Evolutionary conservation across 1,140 invertebrate genomes (phyloP).

Genomic region (Drosophila lowei): DNA sequence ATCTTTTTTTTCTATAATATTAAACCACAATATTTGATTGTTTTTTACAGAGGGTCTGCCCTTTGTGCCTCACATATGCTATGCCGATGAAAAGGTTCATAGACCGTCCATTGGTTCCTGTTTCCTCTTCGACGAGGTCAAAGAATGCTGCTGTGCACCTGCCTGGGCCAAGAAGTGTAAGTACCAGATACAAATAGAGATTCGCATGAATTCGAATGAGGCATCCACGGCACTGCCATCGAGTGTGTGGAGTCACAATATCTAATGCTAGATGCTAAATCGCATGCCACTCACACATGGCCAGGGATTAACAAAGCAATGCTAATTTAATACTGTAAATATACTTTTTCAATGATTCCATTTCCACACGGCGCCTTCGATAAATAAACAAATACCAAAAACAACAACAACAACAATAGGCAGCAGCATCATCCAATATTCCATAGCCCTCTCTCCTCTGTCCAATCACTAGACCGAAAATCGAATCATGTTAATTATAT

Average conservation of each 20-base stretch:
- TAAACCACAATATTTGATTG: not conserved
- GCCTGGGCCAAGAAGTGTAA: conserved; percentile 85
- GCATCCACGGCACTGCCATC: not conserved
- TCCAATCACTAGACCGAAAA: conserved; percentile 13
- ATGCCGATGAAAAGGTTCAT: conserved; percentile 85
- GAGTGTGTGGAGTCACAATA: conserved; percentile 25
- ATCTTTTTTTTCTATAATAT: not conserved
- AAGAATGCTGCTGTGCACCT: conserved; percentile 87
- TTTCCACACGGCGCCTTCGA: conserved; percentile 43
- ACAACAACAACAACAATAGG: conserved; percentile 34
- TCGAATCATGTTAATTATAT: conserved; percentile 72
- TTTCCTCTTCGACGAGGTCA: conserved; percentile 85
- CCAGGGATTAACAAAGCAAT: conserved; percentile 67
- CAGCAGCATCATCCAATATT: conserved; percentile 43
- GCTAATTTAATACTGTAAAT: conserved; percentile 75
- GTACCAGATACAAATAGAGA: conserved; percentile 57
- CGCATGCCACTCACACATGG: conserved; percentile 21
- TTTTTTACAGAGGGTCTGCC: conserved; percentile 85
- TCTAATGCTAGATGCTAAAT: conserved; percentile 34
- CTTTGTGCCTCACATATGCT: conserved; percentile 87
- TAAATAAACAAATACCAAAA: conserved; percentile 45
- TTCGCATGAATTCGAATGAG: conserved; percentile 2
- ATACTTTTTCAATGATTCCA: conserved; percentile 29
- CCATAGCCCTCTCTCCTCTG: not conserved
- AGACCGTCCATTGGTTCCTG: conserved; percentile 85